These are phyloP conservation scores for Dolichoris vasculosae DNA, from an alignment of 1,140 invertebrate species.

Conservation along the genomic window DNA sequence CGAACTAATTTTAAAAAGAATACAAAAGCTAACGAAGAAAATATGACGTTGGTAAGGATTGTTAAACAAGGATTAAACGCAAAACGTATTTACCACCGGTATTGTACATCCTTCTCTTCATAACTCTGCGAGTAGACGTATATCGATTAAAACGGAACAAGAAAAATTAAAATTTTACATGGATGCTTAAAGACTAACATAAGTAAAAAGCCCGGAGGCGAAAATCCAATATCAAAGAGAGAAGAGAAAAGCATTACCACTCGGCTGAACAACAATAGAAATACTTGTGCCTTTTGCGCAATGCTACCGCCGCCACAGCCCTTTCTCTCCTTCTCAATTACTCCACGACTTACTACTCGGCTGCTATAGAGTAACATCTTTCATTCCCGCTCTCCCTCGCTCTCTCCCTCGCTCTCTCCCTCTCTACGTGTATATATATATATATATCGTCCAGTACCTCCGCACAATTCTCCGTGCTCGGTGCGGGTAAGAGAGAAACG, in stretches of 20 bases:
- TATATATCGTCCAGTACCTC: no score
- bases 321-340: constrained; percentile 48
- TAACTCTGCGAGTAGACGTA: neutral
- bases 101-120: neutral
- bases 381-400: neutral
- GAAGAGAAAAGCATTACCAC: constrained; percentile 35
- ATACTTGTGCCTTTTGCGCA: constrained; percentile 40
- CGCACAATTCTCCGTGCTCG: neutral
- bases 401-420: neutral
- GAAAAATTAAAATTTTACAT: constrained; percentile 34
- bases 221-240: constrained; percentile 41
- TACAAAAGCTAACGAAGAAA: no score
- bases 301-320: constrained; percentile 24
- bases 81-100: neutral
- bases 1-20: no score
- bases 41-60: neutral
- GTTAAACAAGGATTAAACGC: neutral
- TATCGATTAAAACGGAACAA: constrained; percentile 41
- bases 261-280: constrained; percentile 47
- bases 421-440: no score
- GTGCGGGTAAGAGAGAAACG: neutral
- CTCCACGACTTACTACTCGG: constrained; percentile 25
- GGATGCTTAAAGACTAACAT: neutral
- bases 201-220: constrained; percentile 31
- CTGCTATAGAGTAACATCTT: neutral